A percentile compares a stretch with the other conserved stretches of the same genome.
Conservation (phyloP, 2,888 invertebrate species). For the Lithophane semibrunnea region DNA sequence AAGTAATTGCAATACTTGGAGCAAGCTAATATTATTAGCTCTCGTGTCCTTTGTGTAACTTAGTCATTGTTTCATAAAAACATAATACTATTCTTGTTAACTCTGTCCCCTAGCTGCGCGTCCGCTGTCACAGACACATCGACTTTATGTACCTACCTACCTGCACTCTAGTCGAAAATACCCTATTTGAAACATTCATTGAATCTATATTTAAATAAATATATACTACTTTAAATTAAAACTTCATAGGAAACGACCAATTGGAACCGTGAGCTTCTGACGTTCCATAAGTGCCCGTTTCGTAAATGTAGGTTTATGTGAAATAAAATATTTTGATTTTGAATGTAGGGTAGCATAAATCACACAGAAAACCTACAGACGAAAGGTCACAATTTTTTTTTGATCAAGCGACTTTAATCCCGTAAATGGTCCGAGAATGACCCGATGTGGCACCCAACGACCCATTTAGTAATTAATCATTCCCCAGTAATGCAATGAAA, state of each 20-base stretch:
- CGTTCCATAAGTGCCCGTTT: too few relatives aligned
- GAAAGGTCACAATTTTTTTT: conserved; percentile 1
- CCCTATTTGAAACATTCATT: conserved; percentile 18
- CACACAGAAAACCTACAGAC: conserved; percentile 3
- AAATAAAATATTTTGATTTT: too few relatives aligned
- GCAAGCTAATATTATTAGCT: neutral
- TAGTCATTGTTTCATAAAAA: neutral
- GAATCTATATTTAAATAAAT: too few relatives aligned
- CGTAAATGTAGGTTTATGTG: too few relatives aligned
- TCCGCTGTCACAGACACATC: neutral
- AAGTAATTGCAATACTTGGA: neutral
- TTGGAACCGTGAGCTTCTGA: too few relatives aligned
- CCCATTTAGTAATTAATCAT: conserved; percentile 48
- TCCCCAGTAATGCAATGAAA: conserved; percentile 58
- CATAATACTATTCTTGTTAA: neutral
- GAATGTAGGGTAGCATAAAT: conserved; percentile 1
- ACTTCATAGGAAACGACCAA: too few relatives aligned
- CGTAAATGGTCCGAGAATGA: conserved; percentile 21
- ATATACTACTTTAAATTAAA: neutral
- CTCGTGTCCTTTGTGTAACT: neutral
- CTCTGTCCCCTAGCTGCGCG: neutral
- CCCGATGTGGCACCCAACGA: neutral
- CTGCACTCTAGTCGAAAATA: neutral
- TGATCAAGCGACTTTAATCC: conserved; percentile 5
- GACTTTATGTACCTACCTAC: neutral